phyloP scores from a whole-genome alignment of 2,113 vertebrate species.

The Leucosticte australis region DNA sequence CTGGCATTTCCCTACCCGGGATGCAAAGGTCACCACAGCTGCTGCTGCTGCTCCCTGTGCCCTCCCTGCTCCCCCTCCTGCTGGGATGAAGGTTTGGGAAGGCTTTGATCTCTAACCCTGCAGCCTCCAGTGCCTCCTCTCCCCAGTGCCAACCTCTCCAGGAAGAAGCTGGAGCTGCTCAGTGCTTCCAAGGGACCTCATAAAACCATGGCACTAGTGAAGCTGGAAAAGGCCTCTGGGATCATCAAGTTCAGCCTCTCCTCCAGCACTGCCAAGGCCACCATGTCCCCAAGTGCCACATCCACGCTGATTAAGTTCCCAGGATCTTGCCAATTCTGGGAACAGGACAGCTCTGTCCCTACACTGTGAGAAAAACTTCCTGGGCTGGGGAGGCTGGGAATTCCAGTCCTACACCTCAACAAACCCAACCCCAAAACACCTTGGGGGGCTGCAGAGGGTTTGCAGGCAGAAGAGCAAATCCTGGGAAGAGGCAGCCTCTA shows the following conservation, averaged over 20 bases:
- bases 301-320: neutral
- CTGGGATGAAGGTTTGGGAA: neutral
- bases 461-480: too few relatives aligned
- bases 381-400: neutral
- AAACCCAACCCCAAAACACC: neutral
- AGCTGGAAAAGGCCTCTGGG: neutral
- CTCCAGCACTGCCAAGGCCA: neutral
- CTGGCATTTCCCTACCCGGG: neutral
- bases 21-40: neutral
- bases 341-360: neutral
- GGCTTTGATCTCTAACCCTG: neutral
- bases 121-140: neutral
- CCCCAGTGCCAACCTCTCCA: neutral
- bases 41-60: neutral
- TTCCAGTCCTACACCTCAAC: neutral
- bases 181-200: neutral
- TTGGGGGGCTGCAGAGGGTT: rapidly evolving
- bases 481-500: rapidly evolving
- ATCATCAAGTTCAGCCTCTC: neutral
- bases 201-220: neutral
- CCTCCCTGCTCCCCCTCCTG: neutral
- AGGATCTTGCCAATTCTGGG: neutral
- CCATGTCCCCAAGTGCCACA: neutral
- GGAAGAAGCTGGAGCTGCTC: neutral
- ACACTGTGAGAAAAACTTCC: neutral